phyloP scores from a whole-genome alignment of 2,113 vertebrate species.

The Cacatua alba region DNA sequence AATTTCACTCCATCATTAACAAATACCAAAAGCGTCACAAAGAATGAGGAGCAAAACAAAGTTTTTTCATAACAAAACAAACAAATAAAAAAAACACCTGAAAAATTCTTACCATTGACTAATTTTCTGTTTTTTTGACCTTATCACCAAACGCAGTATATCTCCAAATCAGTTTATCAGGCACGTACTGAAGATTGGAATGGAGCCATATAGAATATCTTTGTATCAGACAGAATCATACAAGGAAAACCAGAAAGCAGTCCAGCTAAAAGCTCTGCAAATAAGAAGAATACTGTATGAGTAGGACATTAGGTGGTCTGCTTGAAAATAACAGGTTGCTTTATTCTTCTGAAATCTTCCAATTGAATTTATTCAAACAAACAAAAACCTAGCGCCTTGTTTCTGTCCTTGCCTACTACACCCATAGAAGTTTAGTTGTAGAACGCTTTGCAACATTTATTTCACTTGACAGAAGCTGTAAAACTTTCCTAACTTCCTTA shows the following conservation, averaged over 20 bases:
- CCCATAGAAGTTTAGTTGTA: background rate
- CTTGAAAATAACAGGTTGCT: background rate
- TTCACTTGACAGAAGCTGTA: slow-evolving; percentile 6
- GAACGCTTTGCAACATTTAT: background rate
- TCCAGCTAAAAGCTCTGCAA: background rate
- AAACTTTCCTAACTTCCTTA: slow-evolving; percentile 11
- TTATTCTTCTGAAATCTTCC: background rate
- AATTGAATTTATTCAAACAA: background rate
- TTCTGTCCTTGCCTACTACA: background rate
- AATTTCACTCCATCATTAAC: slow-evolving; percentile 36
- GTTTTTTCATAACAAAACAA: background rate
- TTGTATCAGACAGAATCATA: background rate
- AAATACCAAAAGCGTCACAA: background rate
- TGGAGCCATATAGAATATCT: background rate
- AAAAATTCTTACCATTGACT: background rate
- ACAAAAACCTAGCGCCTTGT: background rate
- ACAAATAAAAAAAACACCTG: background rate
- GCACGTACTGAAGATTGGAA: background rate
- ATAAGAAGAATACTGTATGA: background rate
- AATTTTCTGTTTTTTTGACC: background rate
- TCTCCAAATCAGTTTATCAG: slow-evolving; percentile 11
- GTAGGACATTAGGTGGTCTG: background rate
- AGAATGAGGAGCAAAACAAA: background rate
- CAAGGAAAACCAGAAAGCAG: background rate
- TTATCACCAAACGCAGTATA: slow-evolving; percentile 20